phyloP scores from a whole-genome alignment of 2,888 invertebrate species.

The Nebria brevicollis region DNA sequence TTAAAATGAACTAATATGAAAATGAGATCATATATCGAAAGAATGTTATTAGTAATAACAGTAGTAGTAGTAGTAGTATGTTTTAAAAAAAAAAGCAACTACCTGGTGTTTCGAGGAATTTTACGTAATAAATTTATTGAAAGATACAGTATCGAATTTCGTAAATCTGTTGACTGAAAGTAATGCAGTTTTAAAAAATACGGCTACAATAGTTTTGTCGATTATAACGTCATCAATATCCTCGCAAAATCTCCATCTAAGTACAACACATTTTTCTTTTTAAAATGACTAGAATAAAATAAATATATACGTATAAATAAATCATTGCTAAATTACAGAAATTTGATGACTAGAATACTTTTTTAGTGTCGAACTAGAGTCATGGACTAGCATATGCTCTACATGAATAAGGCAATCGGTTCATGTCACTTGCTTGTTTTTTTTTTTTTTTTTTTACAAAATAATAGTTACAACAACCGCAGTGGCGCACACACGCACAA shows the following conservation, averaged over 20 bases:
- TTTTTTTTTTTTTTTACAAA: constrained; percentile 39
- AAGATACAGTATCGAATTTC: too few relatives aligned
- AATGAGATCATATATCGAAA: too few relatives aligned
- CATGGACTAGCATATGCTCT: constrained; percentile 47
- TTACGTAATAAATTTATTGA: too few relatives aligned
- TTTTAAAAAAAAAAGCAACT: too few relatives aligned
- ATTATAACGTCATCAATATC: constrained; percentile 12
- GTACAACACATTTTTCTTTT: constrained; percentile 38
- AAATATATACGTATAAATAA: constrained; percentile 38
- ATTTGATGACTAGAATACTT: constrained; percentile 43
- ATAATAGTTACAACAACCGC: constrained; percentile 43
- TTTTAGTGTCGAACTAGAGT: constrained; percentile 45
- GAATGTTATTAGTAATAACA: too few relatives aligned
- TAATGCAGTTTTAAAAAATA: background rate
- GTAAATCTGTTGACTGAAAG: background rate
- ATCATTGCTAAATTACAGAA: constrained; percentile 45
- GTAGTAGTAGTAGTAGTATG: too few relatives aligned
- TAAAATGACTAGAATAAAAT: constrained; percentile 44
- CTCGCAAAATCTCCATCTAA: constrained; percentile 42
- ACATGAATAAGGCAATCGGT: constrained; percentile 47
- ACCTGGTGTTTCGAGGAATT: too few relatives aligned
- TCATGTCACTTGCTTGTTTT: constrained; percentile 42
- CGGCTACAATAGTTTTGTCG: background rate
- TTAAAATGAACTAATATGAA: too few relatives aligned
- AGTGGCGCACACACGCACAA: constrained; percentile 30